Base-by-base conservation (phyloP, 2,113 vertebrate genomes). In the Hypocryptadius cinnamomeus region DNA sequence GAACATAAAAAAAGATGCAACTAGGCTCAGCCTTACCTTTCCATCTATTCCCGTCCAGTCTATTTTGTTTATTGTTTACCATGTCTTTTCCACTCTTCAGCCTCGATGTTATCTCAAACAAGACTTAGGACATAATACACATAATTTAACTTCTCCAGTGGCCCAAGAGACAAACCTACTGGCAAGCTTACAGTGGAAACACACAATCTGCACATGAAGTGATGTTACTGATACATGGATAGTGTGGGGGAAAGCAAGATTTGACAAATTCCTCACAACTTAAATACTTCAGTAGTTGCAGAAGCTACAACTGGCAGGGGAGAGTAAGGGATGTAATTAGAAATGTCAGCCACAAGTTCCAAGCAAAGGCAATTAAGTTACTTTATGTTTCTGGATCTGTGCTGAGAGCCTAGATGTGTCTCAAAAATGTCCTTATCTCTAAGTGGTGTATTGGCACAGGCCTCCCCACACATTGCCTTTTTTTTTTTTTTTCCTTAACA, bases 31-130 rank as follows among this genome's bases (percentile, higher is more conserved):
- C 85, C 94, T 96, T 96, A 95, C 96, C 95, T 96, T 96, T 94
- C 91, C 92, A 95, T 79, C 93, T 96, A 96, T 69, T 95, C 90
- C 53, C 15, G 15, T 88, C 79, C 91, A 91, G 87, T 57, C 54
- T 94, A 93, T 74, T 96, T 91, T 94, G 63, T 89, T 96, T 94
- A 94, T 87, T 95, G 72, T 96, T 96, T 96, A 94, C 79, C 87
- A 84, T 65, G 47, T 86, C 76, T 95, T 95, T 96, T 94, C 90
- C 90, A 86, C 87, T 96, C 95, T 93, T 96, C 92, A 90, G 72
- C 79, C 87, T 96, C 1, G 60, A 90, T 93, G 91, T 90, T 95
- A 90, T 93, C 88, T 94, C 96, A 95, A 84, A 92, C 68, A 74
- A 94, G 90, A 90, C 87, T 95, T 73, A 85, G 15, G 12, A 65